Conservation (phyloP, 2,113 vertebrate genomes). For the Festucalex cinctus region DNA sequence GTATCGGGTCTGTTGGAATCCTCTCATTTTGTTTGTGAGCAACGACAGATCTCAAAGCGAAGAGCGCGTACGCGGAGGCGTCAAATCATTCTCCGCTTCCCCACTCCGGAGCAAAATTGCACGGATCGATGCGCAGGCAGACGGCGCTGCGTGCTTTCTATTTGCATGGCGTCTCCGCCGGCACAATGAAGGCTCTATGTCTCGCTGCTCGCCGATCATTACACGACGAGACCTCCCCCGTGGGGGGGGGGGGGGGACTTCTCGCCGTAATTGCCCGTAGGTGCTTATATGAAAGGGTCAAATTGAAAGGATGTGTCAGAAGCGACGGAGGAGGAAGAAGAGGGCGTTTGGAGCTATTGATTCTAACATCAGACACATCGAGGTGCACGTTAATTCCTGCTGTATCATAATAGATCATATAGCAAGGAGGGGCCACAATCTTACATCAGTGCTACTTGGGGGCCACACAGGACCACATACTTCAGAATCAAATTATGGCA, state of each 20-base stretch:
- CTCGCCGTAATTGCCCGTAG: constrained; percentile 20
- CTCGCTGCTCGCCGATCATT: constrained; percentile 18
- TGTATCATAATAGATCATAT: constrained; percentile 21
- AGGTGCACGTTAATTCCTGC: constrained; percentile 23
- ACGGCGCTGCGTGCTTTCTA: constrained; percentile 1
- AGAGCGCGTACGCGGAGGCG: neutral
- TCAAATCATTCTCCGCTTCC: neutral
- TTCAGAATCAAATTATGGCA: no score
- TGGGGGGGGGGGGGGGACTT: neutral
- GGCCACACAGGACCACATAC: no score
- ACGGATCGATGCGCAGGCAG: neutral
- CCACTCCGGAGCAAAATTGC: constrained; percentile 1
- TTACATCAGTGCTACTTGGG: no score
- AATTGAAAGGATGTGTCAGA: neutral
- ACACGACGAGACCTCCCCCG: neutral
- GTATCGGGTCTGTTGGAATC: neutral
- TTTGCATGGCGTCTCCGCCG: constrained; percentile 2
- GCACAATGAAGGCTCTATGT: constrained; percentile 15
- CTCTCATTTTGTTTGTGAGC: constrained; percentile 7
- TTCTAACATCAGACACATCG: constrained; percentile 4
- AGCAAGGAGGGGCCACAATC: constrained; percentile 13
- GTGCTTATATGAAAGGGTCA: constrained; percentile 26
- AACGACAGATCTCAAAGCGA: neutral
- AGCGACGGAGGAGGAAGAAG: neutral
- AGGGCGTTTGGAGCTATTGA: neutral